These are phyloP conservation scores for Aporophyla lueneburgensis DNA, from an alignment of 2,888 invertebrate genomes.

Conservation along the genomic window DNA sequence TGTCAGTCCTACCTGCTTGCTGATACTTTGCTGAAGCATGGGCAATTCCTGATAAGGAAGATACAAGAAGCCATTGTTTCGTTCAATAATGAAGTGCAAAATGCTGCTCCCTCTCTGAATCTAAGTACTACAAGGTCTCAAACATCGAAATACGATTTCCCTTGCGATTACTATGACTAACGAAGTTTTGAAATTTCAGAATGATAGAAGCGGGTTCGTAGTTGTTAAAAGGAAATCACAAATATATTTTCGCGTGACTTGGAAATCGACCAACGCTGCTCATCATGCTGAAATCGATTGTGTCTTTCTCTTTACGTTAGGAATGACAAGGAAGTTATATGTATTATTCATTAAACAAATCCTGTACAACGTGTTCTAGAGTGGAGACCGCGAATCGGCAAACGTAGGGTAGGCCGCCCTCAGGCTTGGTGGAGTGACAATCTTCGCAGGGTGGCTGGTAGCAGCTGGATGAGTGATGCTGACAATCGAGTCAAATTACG, in stretches of 20 bases:
- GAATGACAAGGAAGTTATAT: background rate
- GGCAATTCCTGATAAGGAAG: background rate
- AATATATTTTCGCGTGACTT: constrained; percentile 14
- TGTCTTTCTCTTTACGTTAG: background rate
- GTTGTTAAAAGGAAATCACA: constrained; percentile 4
- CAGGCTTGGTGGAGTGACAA: background rate
- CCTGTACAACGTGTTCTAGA: background rate
- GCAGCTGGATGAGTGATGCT: background rate
- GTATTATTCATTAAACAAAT: no score
- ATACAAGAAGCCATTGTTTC: background rate
- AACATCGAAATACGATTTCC: constrained; percentile 37
- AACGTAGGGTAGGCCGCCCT: background rate
- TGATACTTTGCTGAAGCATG: no score
- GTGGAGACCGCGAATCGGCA: background rate
- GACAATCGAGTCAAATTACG: background rate
- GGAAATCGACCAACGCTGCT: background rate
- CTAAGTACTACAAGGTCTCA: background rate
- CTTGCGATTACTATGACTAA: constrained; percentile 49
- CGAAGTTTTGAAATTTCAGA: constrained; percentile 43
- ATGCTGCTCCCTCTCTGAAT: background rate
- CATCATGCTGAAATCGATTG: background rate
- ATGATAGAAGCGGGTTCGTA: constrained; percentile 1
- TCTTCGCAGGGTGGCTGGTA: background rate
- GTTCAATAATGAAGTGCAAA: background rate
- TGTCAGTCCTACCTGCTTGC: no score